Evolutionary conservation across 2,113 vertebrate genomes (phyloP).

Genomic region (Hypomesus transpacificus): DNA sequence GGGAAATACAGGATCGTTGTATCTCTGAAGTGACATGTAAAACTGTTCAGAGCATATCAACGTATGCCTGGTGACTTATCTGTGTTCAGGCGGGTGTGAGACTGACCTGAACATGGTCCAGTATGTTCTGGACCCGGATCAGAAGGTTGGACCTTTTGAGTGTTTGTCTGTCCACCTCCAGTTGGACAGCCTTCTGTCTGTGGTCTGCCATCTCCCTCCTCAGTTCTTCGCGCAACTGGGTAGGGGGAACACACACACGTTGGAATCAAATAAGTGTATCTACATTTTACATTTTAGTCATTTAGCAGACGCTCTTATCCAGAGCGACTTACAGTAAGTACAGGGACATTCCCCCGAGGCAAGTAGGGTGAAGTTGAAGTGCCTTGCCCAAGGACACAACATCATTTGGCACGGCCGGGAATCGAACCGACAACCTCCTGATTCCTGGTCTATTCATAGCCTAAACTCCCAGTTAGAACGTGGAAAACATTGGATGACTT

Average conservation of each 20-base stretch:
- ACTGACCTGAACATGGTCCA: slow-evolving; percentile 79
- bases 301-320: no score
- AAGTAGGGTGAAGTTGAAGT: no score
- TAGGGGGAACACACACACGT: slow-evolving; percentile 32
- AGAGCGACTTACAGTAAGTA: no score
- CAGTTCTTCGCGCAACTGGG: slow-evolving; percentile 80
- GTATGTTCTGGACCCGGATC: slow-evolving; percentile 75
- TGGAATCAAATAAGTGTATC: no score
- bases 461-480: no score
- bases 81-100: background rate
- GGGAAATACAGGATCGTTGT: slow-evolving; percentile 1
- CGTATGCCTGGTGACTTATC: no score
- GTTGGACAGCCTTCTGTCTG: slow-evolving; percentile 75
- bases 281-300: no score
- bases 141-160: slow-evolving; percentile 70
- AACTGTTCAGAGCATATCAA: background rate
- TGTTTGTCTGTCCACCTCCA: slow-evolving; percentile 70
- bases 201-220: slow-evolving; percentile 79
- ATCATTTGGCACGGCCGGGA: no score
- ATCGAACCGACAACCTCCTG: no score
- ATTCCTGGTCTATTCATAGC: no score
- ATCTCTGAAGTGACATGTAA: background rate
- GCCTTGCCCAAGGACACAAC: no score
- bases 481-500: background rate
- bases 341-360: no score